phyloP scores from a whole-genome alignment of 2,888 invertebrate species.

The Drosophila dives region DNA sequence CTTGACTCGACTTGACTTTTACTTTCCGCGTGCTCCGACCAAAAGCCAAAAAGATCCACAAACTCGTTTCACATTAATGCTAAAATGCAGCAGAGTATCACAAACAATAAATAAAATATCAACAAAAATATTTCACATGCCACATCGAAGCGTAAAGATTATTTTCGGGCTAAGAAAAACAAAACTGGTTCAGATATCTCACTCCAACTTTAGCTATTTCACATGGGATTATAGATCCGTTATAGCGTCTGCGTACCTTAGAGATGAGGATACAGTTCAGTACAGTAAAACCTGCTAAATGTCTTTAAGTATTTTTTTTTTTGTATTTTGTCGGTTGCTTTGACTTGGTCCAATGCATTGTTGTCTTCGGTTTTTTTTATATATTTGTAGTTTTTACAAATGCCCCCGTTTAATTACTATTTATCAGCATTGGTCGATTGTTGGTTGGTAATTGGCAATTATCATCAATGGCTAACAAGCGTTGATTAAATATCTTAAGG shows the following conservation, averaged over 20 bases:
- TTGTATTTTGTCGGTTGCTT: slow-evolving; percentile 18
- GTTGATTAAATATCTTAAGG: slow-evolving; percentile 16
- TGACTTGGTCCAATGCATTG: neutral
- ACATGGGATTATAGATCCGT: slow-evolving; percentile 30
- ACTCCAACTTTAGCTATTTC: slow-evolving; percentile 22
- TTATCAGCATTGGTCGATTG: slow-evolving; percentile 22
- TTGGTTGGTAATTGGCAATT: slow-evolving; percentile 21
- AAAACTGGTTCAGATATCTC: slow-evolving; percentile 42
- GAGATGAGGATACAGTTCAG: slow-evolving; percentile 45
- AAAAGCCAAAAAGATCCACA: slow-evolving; percentile 10
- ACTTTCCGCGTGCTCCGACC: slow-evolving; percentile 47
- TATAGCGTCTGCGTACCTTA: slow-evolving; percentile 28
- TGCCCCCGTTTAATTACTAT: slow-evolving; percentile 36
- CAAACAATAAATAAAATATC: slow-evolving; percentile 58
- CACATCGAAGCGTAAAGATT: slow-evolving; percentile 37
- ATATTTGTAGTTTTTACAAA: slow-evolving; percentile 12
- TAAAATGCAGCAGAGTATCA: slow-evolving; percentile 38
- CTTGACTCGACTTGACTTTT: slow-evolving; percentile 66
- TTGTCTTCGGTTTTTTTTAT: slow-evolving; percentile 3
- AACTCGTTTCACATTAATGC: slow-evolving; percentile 64
- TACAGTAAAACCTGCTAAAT: slow-evolving; percentile 25
- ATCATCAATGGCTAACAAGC: neutral
- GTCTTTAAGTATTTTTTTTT: slow-evolving; percentile 16
- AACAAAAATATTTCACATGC: slow-evolving; percentile 62
- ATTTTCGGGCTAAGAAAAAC: slow-evolving; percentile 18